These are phyloP conservation scores for Drosophila lini DNA, from an alignment of 1,140 invertebrate genomes.

Conservation along the genomic window DNA sequence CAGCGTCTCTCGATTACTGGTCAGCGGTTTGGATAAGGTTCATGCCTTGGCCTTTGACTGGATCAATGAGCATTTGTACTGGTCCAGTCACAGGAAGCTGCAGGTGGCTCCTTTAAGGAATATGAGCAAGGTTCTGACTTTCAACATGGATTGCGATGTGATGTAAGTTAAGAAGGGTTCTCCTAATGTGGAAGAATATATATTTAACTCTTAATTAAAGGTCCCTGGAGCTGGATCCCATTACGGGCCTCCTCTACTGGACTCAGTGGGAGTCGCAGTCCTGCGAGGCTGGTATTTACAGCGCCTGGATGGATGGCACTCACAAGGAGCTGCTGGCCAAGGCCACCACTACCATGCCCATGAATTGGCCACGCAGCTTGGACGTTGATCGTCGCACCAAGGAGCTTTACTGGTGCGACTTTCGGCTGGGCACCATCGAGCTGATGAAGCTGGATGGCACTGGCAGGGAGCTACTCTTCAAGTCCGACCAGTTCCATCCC, in stretches of 20 bases:
- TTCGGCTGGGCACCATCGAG: slow-evolving; percentile 87
- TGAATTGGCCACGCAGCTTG: slow-evolving; percentile 94
- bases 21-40: slow-evolving; percentile 84
- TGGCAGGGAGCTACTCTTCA: slow-evolving; percentile 87
- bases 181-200: rapidly evolving
- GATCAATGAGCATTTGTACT: slow-evolving; percentile 92
- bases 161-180: slow-evolving; percentile 47
- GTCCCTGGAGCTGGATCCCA: slow-evolving; percentile 74
- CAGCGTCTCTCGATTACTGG: slow-evolving; percentile 72
- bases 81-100: slow-evolving; percentile 86
- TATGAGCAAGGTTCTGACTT: slow-evolving; percentile 59
- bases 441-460: slow-evolving; percentile 90
- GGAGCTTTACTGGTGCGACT: slow-evolving; percentile 91
- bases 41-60: slow-evolving; percentile 90
- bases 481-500: slow-evolving; percentile 88
- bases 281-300: slow-evolving; percentile 86
- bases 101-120: slow-evolving; percentile 68
- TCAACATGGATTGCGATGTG: slow-evolving; percentile 61
- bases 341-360: slow-evolving; percentile 77
- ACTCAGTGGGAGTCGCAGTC: slow-evolving; percentile 86
- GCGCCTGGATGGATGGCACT: slow-evolving; percentile 92
- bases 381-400: slow-evolving; percentile 91
- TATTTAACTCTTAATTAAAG: slow-evolving; percentile 13
- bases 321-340: slow-evolving; percentile 85
- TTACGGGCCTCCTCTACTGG: slow-evolving; percentile 89